Evolutionary conservation across 37 sponge, comb jelly and placozoan species (phyloP), one percentile per base, ranked within the genome.

Genomic region (Ianthella basta): DNA sequence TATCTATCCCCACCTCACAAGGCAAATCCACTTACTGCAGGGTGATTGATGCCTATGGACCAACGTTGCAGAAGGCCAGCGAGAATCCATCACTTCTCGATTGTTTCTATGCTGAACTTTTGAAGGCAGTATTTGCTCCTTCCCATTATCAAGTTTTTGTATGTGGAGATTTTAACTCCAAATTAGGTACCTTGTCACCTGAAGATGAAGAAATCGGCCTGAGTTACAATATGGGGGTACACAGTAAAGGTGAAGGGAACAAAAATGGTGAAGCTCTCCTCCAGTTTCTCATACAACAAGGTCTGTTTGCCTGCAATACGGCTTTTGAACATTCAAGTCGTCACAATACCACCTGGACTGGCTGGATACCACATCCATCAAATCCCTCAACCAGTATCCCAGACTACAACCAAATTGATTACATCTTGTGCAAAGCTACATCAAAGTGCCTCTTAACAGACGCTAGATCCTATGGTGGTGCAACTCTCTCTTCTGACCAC

Each of bases 341-440:
- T 4, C 78, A 75, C 37, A 75, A 75, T 39, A 75, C 78, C 41
- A 75, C 78, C 41, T 75, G 78, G 78, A 38, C 41, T 40, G 78
- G 78, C 32, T 41, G 50, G 53, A 75, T 41, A 41, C 44, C 32
- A 36, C 32, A 41, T 40, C 78, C 50, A 44, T 44, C 50, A 44
- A 44, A 8, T 8, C 50, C 50, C 6, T 10, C 50, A 36, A 41
- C 50, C 40, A 75, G 78, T 50, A 1, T 41, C 25, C 25, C 20
- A 18, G 54, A 39, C 37, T 75, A 75, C 78, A 75, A 75, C 78
- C 20, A 25, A 25, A 75, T 75, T 10, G 78, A 75, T 10, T 75
- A 25, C 78, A 50, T 75, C 25, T 25, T 75, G 40, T 75, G 78
- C 40, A 18, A 75, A 19, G 10, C 3, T 1, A 21, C 59, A 15